Base-by-base conservation (phyloP, 1,140 invertebrate species). In the Littorina saxatilis region DNA sequence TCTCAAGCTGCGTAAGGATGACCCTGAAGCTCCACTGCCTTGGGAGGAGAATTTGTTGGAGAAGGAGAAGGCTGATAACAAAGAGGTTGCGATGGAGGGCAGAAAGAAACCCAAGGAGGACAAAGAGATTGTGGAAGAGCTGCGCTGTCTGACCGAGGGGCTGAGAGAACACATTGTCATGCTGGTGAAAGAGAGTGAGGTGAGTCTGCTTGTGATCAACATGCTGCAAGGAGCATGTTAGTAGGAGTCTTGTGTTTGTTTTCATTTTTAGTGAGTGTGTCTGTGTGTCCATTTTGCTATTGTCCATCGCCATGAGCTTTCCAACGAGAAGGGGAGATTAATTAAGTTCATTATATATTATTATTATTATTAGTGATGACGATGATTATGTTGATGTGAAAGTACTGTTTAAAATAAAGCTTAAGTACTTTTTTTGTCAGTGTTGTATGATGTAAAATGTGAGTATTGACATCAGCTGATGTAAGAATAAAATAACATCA, bases 181-280 rank as follows among this genome's bases (percentile, higher is more conserved):
- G 55, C 58, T 88, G n/a, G 32, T 88, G 27, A 83, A 82, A 63
- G 87, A 88, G 73, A 43, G 82, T 9, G 87, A 84, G 66, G 76
- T 77, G 39, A 79, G 52, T 11, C 29, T 63, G 61, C 27, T 20
- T 58, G 55, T 58, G 55, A n/a, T 9, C 20, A n/a, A 9, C 55
- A 23, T 58, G 3, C 27, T 58, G 55, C 27, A 15, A 58, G 55
- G 23, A 11, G 27, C 5, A 58, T 58, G 55, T 58, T 13, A 23
- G 55, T 58, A 4, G 7, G 27, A 23, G 20, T 7, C 23, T 58
- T 58, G 7, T 5, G 55, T 58, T n/a, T 58, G 17, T n/a, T 58
- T 58, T n/a, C 23, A 15, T 58, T 15, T 58, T 7, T 58, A n/a
- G 4, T 58, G 47, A 11, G 47, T 50, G 47, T 50, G 47, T 50